Conservation (phyloP, 1,140 invertebrate genomes). For the Bombyx mori region DNA sequence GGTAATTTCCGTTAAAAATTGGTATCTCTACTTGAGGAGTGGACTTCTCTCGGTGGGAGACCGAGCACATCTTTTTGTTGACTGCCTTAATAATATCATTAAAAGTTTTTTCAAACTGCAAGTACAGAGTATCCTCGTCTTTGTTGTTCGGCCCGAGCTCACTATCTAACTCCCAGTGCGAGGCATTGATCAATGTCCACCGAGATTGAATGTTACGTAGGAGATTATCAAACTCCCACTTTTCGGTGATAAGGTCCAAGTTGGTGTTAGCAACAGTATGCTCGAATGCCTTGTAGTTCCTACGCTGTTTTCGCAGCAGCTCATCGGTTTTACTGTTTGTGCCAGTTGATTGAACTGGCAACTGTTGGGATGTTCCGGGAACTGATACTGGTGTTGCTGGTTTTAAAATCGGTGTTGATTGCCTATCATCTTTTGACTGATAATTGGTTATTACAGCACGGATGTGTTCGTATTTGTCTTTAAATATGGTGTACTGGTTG, state of each 20-base stretch:
- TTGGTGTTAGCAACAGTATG: slow-evolving; percentile 5
- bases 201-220: not conserved
- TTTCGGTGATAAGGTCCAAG: slow-evolving; percentile 4
- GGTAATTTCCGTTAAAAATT: slow-evolving; percentile 5
- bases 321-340: slow-evolving; percentile 3
- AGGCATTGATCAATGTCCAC: slow-evolving; percentile 5
- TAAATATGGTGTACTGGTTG: too few relatives aligned
- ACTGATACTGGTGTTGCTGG: too few relatives aligned
- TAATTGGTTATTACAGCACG: not conserved
- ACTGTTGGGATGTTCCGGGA: too few relatives aligned
- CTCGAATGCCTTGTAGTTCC: slow-evolving; percentile 6
- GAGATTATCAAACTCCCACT: slow-evolving; percentile 10
- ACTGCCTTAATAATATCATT: slow-evolving; percentile 3
- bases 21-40: slow-evolving; percentile 8
- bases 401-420: not conserved
- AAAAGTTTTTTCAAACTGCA: slow-evolving; percentile 5
- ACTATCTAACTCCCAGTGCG: slow-evolving; percentile 10
- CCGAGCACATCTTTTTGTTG: slow-evolving; percentile 6
- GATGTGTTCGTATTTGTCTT: too few relatives aligned
- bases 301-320: slow-evolving; percentile 5
- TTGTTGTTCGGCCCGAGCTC: not conserved
- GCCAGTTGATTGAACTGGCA: not conserved
- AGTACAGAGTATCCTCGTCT: slow-evolving; percentile 1
- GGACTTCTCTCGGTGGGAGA: slow-evolving; percentile 5
- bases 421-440: not conserved